phyloP scores from a whole-genome alignment of 2,888 invertebrate species.

The Nipponacmea schrenckii region DNA sequence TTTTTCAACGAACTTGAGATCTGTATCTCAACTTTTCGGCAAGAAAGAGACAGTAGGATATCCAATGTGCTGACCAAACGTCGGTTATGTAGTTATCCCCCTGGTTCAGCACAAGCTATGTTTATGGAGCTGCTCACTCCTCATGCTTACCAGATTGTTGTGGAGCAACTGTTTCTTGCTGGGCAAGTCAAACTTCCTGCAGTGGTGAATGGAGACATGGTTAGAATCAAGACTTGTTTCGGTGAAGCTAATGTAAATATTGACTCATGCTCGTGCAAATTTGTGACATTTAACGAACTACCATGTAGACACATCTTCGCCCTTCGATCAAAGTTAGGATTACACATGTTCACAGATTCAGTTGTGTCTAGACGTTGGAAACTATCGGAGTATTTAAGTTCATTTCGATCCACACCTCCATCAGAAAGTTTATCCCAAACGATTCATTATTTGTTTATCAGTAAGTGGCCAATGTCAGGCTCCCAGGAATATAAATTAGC shows the following conservation, averaged over 20 bases:
- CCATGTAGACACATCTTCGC: slow-evolving; percentile 27
- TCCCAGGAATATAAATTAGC: no score
- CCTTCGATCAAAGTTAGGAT: not conserved
- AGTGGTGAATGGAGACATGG: not conserved
- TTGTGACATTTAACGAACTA: slow-evolving; percentile 15
- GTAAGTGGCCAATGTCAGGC: no score
- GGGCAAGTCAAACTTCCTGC: not conserved
- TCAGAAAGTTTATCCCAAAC: not conserved
- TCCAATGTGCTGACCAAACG: not conserved
- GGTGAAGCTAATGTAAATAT: slow-evolving; percentile 4
- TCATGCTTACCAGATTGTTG: slow-evolving; percentile 13
- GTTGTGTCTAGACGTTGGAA: slow-evolving; percentile 11
- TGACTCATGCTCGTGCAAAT: slow-evolving; percentile 14
- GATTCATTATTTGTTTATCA: no score
- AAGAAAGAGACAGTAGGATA: not conserved
- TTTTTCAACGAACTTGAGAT: not conserved
- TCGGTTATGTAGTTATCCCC: not conserved
- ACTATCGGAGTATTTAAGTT: not conserved
- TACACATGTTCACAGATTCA: slow-evolving; percentile 3
- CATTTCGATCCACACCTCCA: not conserved
- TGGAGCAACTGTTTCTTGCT: slow-evolving; percentile 13
- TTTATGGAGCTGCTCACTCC: slow-evolving; percentile 16
- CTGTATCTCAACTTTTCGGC: no score
- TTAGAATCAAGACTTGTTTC: not conserved
- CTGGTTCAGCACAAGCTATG: not conserved